Evolutionary conservation across 2,113 vertebrate genomes (phyloP), one percentile per base, ranked within the genome.

Genomic region (Mustela lutreola): DNA sequence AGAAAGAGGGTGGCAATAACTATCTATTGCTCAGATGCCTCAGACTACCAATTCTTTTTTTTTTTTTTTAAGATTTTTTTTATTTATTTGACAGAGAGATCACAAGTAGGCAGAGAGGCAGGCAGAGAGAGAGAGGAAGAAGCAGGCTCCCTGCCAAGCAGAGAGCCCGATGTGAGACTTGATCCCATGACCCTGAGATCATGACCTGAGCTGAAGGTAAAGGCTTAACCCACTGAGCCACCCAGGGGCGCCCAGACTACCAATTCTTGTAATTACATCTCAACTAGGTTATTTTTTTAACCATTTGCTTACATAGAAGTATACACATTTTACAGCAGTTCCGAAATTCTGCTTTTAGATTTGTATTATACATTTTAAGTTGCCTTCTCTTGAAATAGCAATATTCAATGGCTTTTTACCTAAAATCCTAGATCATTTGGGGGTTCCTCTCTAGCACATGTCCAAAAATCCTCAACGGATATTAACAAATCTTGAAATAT

Each of bases 351-450:
- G 71, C 76, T 70, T 91, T 93, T 58, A 73, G 48, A 53, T 78
- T 89, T 82, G 39, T 15, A 62, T 53, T 67, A 50, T n/a, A n/a
- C 76, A 4, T 91, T 94, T 96, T 76, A 73, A 87, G n/a, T 71
- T 78, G 22, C 39, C 33, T 91, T 89, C 76, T 53, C 67, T 82
- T 70, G 73, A 53, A 42, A 19, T 21, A 45, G 33, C 15, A 58
- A 48, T 75, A 75, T 60, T 87, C 42, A 91, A 91, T 82, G n/a
- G 24, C 16, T 63, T 80, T 89, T 26, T 36, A 42, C 48, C 56
- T 70, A 56, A 92, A 92, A 89, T 78, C 33, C 18, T 63, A 53
- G 58, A 79, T 26, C 21, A 42, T 67, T 67, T 42, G 60, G 21
- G 18, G 11, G 71, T 89, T 96, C 36, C 50, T 85, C 73, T 88